Conservation (phyloP, 2,113 vertebrate genomes). For the Hepsetus odoe region DNA sequence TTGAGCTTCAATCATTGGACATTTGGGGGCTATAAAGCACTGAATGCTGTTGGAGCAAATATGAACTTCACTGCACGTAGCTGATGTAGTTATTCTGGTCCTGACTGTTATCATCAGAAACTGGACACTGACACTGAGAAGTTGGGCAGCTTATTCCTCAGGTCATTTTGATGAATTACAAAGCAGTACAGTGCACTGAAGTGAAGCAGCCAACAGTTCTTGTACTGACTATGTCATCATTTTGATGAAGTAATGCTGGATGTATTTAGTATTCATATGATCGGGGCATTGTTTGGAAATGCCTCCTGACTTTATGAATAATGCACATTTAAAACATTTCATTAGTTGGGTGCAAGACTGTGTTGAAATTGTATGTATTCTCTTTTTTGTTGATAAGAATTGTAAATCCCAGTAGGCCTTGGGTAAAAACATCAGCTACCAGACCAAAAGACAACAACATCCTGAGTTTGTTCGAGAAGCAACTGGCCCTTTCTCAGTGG, state of each 20-base stretch:
- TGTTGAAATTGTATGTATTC: not conserved
- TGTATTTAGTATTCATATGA: not conserved
- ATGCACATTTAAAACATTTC: not conserved
- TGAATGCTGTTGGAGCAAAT: not conserved
- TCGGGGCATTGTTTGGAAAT: not conserved
- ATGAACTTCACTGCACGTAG: not conserved
- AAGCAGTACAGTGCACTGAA: not conserved
- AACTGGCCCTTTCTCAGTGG: too few species aligned
- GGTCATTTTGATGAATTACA: not conserved
- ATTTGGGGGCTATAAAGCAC: not conserved
- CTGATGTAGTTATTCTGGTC: constrained; percentile 17
- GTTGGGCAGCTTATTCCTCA: not conserved
- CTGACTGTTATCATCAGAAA: not conserved
- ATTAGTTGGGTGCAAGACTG: not conserved
- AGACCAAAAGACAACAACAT: too few species aligned
- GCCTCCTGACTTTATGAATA: not conserved
- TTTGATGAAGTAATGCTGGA: not conserved
- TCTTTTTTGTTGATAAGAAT: not conserved
- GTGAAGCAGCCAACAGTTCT: not conserved
- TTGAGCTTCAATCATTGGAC: not conserved
- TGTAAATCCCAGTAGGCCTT: not conserved
- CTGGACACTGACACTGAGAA: not conserved
- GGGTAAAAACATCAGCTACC: not conserved
- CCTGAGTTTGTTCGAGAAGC: not conserved
- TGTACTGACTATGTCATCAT: not conserved